Evolutionary conservation across 2,888 invertebrate species (phyloP).

Genomic region (Eupsilia transversa): DNA sequence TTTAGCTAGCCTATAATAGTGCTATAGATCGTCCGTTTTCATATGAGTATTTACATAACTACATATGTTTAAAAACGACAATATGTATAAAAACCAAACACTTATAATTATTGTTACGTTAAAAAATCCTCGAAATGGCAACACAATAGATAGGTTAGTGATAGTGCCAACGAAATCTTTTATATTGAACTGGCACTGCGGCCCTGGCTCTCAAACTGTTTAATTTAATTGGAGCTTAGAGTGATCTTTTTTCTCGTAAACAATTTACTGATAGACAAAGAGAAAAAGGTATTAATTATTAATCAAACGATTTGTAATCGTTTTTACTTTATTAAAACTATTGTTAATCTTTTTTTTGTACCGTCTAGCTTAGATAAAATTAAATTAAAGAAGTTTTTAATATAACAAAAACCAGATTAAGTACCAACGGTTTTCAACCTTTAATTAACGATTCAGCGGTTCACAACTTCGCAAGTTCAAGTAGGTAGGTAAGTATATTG

Average conservation of each 20-base stretch:
- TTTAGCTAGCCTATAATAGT: background rate
- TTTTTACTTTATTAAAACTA: background rate
- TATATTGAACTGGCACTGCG: background rate
- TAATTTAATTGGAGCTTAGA: background rate
- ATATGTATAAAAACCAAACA: background rate
- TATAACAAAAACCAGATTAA: background rate
- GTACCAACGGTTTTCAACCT: background rate
- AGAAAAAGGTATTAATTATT: background rate
- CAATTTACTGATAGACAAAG: slow-evolving; percentile 8
- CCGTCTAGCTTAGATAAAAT: background rate
- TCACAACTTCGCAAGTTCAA: slow-evolving; percentile 3
- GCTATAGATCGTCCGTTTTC: background rate
- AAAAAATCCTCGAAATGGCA: background rate
- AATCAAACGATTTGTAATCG: background rate
- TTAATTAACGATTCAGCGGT: slow-evolving; percentile 20
- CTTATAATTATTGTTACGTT: background rate
- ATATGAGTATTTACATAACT: background rate
- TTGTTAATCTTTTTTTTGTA: background rate
- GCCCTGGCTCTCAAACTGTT: background rate
- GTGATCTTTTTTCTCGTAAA: background rate
- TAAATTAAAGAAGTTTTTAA: background rate
- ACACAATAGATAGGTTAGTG: background rate
- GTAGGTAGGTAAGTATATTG: slow-evolving; percentile 12
- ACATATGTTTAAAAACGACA: background rate
- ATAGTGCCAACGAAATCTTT: background rate